Percentiles rank a stretch among this genome's conserved stretches.
Conservation (phyloP, 2,888 invertebrate species). For the Eupithecia centaureata region DNA sequence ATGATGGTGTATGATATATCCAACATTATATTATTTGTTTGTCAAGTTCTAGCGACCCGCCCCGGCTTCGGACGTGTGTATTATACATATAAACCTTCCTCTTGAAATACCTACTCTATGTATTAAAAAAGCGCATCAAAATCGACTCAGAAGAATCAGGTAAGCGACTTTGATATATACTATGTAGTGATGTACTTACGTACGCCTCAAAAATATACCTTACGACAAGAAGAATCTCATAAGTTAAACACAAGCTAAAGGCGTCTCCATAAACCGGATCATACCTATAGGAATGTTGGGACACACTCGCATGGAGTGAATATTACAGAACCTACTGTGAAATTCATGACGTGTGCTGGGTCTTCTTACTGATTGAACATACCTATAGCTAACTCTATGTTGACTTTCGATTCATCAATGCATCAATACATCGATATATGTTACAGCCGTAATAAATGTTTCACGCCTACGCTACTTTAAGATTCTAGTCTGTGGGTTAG, state of each 20-base stretch:
- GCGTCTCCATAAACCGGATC: slow-evolving; percentile 42
- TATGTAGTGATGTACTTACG: not conserved
- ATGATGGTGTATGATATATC: too few species aligned
- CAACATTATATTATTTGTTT: too few species aligned
- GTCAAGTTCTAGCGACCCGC: too few species aligned
- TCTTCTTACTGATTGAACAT: slow-evolving; percentile 73
- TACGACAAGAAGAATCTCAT: slow-evolving; percentile 34
- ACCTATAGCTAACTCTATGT: slow-evolving; percentile 49
- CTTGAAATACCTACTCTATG: too few species aligned
- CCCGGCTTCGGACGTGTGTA: too few species aligned
- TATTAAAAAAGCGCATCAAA: too few species aligned
- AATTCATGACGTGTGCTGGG: slow-evolving; percentile 73
- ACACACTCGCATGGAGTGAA: slow-evolving; percentile 54
- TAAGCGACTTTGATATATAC: too few species aligned
- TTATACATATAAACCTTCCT: too few species aligned
- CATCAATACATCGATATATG: slow-evolving; percentile 30
- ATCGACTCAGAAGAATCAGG: too few species aligned
- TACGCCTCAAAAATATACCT: slow-evolving; percentile 30
- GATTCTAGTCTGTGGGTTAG: slow-evolving; percentile 1
- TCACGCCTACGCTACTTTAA: not conserved
- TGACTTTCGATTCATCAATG: slow-evolving; percentile 50
- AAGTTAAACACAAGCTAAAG: slow-evolving; percentile 38
- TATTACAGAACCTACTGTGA: slow-evolving; percentile 68
- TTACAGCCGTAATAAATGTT: not conserved
- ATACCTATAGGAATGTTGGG: slow-evolving; percentile 38